Evolutionary conservation across 2,888 invertebrate genomes (phyloP), one percentile per base, ranked within the genome.

Genomic region (Aethes cnicana): DNA sequence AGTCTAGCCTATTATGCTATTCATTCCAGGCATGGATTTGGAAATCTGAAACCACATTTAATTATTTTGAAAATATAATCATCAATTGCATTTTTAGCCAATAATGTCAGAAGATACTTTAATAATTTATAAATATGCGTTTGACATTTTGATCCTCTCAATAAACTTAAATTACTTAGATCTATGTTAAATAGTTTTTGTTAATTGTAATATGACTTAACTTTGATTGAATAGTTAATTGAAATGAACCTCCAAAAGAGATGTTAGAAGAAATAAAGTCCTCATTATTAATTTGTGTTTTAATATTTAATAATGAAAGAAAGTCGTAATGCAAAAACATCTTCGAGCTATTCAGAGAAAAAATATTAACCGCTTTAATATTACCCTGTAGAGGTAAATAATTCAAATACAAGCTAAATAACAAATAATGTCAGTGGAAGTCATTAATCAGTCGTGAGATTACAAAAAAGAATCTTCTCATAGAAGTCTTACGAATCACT

Each of bases 191-290:
- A 36, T 44, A 50, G 30, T 36, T 39, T 23, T 17, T 36, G 21
- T 43, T 36, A 43, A 21, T 35, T 49, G 8, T 32, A 32, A 30
- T 25, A 35, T 35, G n/a, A 39, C 14, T 32, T 25, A 17, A 26
- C 7, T n/a, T 36, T 25, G 35, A 44, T 26, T 35, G 6, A 36
- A 20, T 18, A 28, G 41, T 41, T 41, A 3, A 32, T 32, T 39
- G 26, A 26, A 16, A 26, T 12, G 3, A 35, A 8, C 28, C 33
- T 21, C 28, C 16, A 42, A 42, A 25, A 32, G 18, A 20, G 9
- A 48, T 18, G 30, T 44, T 43, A 25, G 14, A 37, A 18, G 30
- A 17, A 50, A 30, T 44, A 48, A 47, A 48, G 17, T 26, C 33
- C 9, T 30, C n/a, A 43, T 30, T 44, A 44, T 50, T 37, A 21